Evolutionary conservation across 2,113 vertebrate genomes (phyloP).

Genomic region (Rhinogobius similis): DNA sequence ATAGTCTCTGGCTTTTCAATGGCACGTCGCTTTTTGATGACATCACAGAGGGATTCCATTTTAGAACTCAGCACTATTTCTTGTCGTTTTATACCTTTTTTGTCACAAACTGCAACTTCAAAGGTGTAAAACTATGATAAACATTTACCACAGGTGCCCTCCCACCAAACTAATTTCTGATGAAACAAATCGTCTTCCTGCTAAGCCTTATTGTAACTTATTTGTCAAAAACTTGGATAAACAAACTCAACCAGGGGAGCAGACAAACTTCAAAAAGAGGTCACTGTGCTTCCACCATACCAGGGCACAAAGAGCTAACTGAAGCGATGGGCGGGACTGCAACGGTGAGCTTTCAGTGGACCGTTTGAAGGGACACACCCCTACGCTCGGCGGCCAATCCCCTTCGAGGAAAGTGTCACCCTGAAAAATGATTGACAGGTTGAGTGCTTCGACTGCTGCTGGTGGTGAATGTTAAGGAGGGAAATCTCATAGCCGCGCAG

Average conservation of each 20-base stretch:
- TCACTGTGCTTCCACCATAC: slow-evolving; percentile 30
- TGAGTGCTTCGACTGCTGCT: slow-evolving; percentile 38
- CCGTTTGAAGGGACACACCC: slow-evolving; percentile 35
- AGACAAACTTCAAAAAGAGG: slow-evolving; percentile 23
- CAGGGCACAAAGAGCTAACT: slow-evolving; percentile 25
- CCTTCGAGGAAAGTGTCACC: slow-evolving; percentile 48
- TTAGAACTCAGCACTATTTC: too few relatives aligned
- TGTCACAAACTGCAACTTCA: too few relatives aligned
- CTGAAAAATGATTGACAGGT: slow-evolving; percentile 60
- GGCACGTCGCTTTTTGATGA: too few relatives aligned
- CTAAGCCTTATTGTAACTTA: not conserved
- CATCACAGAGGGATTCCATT: too few relatives aligned
- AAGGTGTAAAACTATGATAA: too few relatives aligned
- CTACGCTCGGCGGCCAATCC: slow-evolving; percentile 38
- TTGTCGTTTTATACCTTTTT: too few relatives aligned
- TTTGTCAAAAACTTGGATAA: not conserved
- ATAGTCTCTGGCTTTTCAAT: too few relatives aligned
- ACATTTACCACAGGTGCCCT: too few relatives aligned
- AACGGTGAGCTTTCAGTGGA: slow-evolving; percentile 22
- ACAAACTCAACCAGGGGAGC: not conserved
- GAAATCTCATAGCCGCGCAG: slow-evolving; percentile 46
- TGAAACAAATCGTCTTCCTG: too few relatives aligned
- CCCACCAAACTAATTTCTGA: too few relatives aligned
- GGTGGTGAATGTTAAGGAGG: slow-evolving; percentile 49
- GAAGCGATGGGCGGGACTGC: slow-evolving; percentile 27